Conservation (phyloP, 2,888 invertebrate genomes). For the Cantharis rustica region DNA sequence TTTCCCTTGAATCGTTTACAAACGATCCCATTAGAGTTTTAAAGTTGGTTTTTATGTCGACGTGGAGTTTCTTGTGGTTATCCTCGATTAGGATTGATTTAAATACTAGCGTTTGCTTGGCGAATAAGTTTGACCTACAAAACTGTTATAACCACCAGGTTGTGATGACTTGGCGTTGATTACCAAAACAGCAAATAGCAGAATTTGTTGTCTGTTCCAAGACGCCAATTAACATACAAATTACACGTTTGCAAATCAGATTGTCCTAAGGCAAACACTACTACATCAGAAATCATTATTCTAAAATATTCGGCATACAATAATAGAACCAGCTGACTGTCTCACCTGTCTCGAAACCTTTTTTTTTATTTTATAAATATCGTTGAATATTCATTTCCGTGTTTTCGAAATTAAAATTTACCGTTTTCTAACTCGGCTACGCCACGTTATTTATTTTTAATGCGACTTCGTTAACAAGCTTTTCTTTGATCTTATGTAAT, state of each 20-base stretch:
- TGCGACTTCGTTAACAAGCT: not conserved
- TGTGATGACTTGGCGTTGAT: not conserved
- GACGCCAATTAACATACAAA: not conserved
- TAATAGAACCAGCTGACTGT: not conserved
- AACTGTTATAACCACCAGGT: not conserved
- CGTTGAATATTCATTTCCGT: not conserved
- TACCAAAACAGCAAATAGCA: not conserved
- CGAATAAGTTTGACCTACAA: not conserved
- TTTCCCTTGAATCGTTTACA: too few species aligned
- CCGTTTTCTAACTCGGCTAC: not conserved
- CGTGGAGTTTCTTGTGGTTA: too few species aligned
- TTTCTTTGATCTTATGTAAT: not conserved
- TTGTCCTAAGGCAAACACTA: not conserved
- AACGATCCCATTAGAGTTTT: too few species aligned
- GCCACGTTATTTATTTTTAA: not conserved
- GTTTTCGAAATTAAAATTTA: not conserved
- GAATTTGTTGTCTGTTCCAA: not conserved
- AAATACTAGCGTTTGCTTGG: too few species aligned
- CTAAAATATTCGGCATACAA: not conserved
- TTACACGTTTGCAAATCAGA: not conserved
- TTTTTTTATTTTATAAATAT: not conserved
- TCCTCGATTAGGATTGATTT: too few species aligned
- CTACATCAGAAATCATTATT: not conserved
- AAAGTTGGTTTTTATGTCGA: too few species aligned
- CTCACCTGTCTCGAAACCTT: not conserved